Base-by-base conservation (phyloP, 2,797 vertebrate genomes). In the Melopsittacus undulatus region DNA sequence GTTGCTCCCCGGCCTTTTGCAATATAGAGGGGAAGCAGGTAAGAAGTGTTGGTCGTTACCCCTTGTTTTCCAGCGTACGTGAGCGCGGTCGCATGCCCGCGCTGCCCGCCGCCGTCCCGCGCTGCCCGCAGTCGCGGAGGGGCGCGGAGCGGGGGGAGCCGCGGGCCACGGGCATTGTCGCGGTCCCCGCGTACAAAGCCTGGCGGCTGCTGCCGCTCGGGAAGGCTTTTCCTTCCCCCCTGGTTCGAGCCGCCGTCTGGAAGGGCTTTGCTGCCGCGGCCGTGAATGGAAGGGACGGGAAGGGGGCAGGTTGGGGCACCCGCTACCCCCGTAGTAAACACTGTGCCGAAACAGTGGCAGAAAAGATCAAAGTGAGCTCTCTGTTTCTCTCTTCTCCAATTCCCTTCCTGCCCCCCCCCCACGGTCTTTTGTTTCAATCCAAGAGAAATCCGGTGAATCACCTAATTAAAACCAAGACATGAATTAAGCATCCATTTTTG, bases 401-500 rank as follows among this genome's bases (percentile, higher is more conserved):
- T 79, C 93, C 61, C 66, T 82, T 91, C 88, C 85, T 91, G 82
- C 90, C 84, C 87, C 79, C 87, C 79, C 72, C 83, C 56, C 87
- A 91, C 83, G 75, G 91, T 94, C 97, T 98, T 97, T 98, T 98
- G 97, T 97, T 97, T 97, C 95, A 96, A 95, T 97, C 95, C 96
- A 95, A 97, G 96, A 98, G 97, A 97, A 98, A 97, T 97, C 97
- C 97, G 97, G 96, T 97, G 97, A 98, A 98, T 98, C 97, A 97
- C 96, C 97, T 98, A 98, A 98, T 98, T 98, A 98, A 98, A 98
- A 98, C 97, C 97, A 96, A 98, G 97, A 97, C 97, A 91, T 97
- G 97, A 98, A 98, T 98, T 98, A 98, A 98, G 97, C 98, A 97
- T 98, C 97, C 97, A 97, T 97, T 97, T 98, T 98, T 97, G 95